Base-by-base conservation (phyloP, 2,888 invertebrate genomes). In the Caenorhabditis zanzibari region DNA sequence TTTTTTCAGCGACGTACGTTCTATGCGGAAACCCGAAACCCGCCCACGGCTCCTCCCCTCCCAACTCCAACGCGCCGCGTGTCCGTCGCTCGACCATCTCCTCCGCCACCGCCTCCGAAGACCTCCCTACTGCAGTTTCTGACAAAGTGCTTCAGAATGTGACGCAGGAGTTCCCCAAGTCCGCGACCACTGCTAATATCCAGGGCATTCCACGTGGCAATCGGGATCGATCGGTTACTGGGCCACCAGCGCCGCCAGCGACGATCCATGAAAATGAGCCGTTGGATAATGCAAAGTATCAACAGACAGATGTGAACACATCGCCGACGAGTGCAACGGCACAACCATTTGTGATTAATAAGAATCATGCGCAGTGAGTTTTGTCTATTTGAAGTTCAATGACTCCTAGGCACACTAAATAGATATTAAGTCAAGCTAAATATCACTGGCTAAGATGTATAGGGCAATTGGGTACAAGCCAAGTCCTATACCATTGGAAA, bases 201-300 rank as follows among this genome's bases (percentile, higher is more conserved):
- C 69, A 80, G 61, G 59, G 59, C 52, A 56, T 75, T 26, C 72
- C 32, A 41, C 66, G 38, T 26, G 68, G 52, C 22, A 54, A 12
- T 19, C 64, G 75, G 3, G 79, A 88, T 56, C 61, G 81, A 74
- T 64, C 69, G n/a, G 69, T 47, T 14, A 80, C 82, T 0, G 56
- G 47, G 1, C 82, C 81, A 3, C 24, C 68, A 44, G 58, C 41
- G 16, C 61, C 66, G 35, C 58, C 44, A 12, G 66, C 71, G 19
- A 80, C 83, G 12, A 79, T 81, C 22, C 75, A 47, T 3, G 81
- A 82, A 64, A 79, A 76, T 49, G 84, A 77, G 79, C 85, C 75
- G n/a, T 52, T 88, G 59, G 88, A 88, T 54, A 88, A 88, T 69
- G 80, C 85, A 6, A 85, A 84, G 41, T 88, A 75, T 71, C 84